These are phyloP conservation scores for Hirudinaria manillensis DNA, from an alignment of 2,888 invertebrate genomes.

Conservation along the genomic window DNA sequence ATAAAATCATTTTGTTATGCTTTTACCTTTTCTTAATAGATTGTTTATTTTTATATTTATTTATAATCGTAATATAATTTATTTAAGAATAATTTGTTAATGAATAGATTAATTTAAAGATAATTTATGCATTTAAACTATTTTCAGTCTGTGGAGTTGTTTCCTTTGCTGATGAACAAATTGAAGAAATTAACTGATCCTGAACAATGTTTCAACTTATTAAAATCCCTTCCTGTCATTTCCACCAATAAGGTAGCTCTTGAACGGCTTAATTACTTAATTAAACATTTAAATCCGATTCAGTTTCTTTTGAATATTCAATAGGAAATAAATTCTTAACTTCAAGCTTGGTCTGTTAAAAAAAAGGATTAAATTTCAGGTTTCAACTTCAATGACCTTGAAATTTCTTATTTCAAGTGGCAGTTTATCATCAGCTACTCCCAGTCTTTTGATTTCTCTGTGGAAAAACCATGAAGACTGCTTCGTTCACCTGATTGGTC, in stretches of 20 bases:
- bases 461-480: neutral
- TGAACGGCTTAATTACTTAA: neutral
- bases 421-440: neutral
- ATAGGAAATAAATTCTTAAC: too few relatives aligned
- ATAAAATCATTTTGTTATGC: neutral
- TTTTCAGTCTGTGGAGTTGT: neutral
- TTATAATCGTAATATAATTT: too few relatives aligned
- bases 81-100: neutral
- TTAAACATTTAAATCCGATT: too few relatives aligned
- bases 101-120: neutral
- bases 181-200: neutral
- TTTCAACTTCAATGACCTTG: constrained; percentile 14
- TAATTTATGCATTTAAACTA: too few relatives aligned
- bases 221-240: neutral
- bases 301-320: too few relatives aligned
- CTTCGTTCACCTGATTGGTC: neutral
- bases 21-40: neutral
- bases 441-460: neutral
- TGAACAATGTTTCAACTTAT: neutral
- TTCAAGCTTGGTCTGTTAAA: too few relatives aligned
- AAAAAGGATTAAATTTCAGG: constrained; percentile 1
- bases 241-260: neutral
- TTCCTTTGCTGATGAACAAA: constrained; percentile 11
- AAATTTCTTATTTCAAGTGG: constrained; percentile 3
- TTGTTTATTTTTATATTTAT: neutral